Evolutionary conservation across 1,140 invertebrate genomes (phyloP).

Genomic region (Psilanteris sp.): DNA sequence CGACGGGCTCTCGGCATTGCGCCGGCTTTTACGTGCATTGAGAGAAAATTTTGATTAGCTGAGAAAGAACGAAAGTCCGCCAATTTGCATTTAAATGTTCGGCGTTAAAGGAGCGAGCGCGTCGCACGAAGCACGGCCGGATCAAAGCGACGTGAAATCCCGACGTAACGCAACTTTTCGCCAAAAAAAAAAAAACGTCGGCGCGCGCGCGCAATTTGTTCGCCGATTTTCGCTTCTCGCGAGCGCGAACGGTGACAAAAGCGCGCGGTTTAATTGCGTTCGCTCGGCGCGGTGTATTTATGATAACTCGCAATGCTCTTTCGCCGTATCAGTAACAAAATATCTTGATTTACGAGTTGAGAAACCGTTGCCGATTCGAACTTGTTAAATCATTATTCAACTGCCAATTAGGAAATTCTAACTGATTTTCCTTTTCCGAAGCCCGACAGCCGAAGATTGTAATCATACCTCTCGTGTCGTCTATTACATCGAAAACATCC

Average conservation of each 20-base stretch:
- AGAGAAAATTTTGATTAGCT: neutral
- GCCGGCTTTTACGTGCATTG: neutral
- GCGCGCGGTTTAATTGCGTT: neutral
- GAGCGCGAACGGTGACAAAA: too few species aligned
- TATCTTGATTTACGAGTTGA: slow-evolving; percentile 35
- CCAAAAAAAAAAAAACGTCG: too few species aligned
- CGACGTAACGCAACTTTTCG: too few species aligned
- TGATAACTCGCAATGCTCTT: slow-evolving; percentile 12
- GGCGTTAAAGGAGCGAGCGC: too few species aligned
- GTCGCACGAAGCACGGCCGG: too few species aligned
- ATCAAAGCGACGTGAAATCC: too few species aligned
- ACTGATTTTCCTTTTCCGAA: slow-evolving; percentile 3
- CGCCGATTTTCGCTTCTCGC: too few species aligned
- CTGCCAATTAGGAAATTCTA: slow-evolving; percentile 22
- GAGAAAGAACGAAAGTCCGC: too few species aligned
- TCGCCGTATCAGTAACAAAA: slow-evolving; percentile 31
- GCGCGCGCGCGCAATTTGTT: too few species aligned
- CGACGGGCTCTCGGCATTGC: slow-evolving; percentile 14
- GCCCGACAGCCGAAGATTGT: slow-evolving; percentile 18
- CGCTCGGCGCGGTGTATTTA: slow-evolving; percentile 8
- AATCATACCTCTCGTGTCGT: slow-evolving; percentile 38
- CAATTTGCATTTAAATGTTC: too few species aligned
- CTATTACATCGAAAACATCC: slow-evolving; percentile 31
- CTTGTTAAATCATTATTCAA: slow-evolving; percentile 24
- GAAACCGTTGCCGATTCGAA: slow-evolving; percentile 17